phyloP scores from a whole-genome alignment of 2,888 invertebrate genomes.

The Aethes cnicana region DNA sequence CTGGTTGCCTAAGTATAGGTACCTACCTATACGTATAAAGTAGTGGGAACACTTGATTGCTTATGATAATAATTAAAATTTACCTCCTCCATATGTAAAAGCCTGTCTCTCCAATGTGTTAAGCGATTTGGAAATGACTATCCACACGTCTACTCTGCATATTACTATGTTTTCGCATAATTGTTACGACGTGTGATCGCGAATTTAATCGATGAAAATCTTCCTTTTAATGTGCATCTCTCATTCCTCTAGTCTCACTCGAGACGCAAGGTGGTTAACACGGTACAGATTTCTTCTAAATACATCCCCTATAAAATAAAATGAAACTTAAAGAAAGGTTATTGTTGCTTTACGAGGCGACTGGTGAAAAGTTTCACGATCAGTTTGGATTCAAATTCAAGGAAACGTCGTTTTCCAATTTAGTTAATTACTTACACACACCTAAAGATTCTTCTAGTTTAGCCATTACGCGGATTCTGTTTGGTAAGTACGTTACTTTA shows the following conservation, averaged over 20 bases:
- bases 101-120: constrained; percentile 5
- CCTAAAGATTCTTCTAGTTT: constrained; percentile 89
- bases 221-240: not conserved
- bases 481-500: constrained; percentile 84
- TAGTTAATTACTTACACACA: constrained; percentile 82
- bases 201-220: constrained; percentile 7
- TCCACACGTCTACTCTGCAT: not conserved
- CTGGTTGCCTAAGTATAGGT: too few relatives aligned
- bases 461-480: constrained; percentile 89
- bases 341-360: constrained; percentile 26
- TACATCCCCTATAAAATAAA: too few relatives aligned
- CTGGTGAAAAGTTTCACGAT: constrained; percentile 48
- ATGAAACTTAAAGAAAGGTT: constrained; percentile 44
- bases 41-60: too few relatives aligned
- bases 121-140: constrained; percentile 8
- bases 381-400: constrained; percentile 60
- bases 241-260: not conserved
- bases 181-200: constrained; percentile 29
- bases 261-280: too few relatives aligned
- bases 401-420: constrained; percentile 59
- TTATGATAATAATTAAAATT: too few relatives aligned
- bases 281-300: not conserved
- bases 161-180: constrained; percentile 28
- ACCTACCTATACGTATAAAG: too few relatives aligned
- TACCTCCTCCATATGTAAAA: too few relatives aligned